Percentiles rank a stretch among this genome's conserved stretches.
Conservation (phyloP, 1,140 invertebrate genomes). For the Cotesia chilonis region DNA sequence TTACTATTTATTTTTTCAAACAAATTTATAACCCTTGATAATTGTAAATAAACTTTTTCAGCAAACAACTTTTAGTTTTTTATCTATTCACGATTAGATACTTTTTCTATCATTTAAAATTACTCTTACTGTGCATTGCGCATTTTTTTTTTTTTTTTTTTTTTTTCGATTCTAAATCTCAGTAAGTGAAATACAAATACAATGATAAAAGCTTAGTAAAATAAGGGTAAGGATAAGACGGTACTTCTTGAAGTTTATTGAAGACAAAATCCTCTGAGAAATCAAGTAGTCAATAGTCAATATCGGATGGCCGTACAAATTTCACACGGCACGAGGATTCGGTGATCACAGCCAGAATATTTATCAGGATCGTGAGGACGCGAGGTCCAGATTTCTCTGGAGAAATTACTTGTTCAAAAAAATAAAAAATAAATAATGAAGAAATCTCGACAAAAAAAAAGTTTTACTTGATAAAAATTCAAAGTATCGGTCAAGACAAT, state of each 20-base stretch:
- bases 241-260: background rate
- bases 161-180: no score
- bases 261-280: constrained; percentile 37
- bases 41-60: no score
- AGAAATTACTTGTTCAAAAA: constrained; percentile 38
- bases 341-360: constrained; percentile 44
- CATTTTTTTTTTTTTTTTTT: no score
- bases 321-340: constrained; percentile 31
- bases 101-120: no score
- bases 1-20: no score
- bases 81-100: no score
- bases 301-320: constrained; percentile 30
- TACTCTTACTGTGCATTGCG: no score
- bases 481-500: background rate
- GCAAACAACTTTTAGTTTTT: no score
- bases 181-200: background rate
- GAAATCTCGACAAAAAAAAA: constrained; percentile 1
- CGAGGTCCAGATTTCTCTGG: constrained; percentile 40
- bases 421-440: constrained; percentile 18
- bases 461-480: background rate
- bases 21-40: no score
- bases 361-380: constrained; percentile 39
- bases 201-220: background rate
- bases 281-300: constrained; percentile 29
- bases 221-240: background rate